These are phyloP conservation scores for Temnopleurus reevesii DNA, from an alignment of 53 echinoderm and acorn worm genomes.

Conservation along the genomic window DNA sequence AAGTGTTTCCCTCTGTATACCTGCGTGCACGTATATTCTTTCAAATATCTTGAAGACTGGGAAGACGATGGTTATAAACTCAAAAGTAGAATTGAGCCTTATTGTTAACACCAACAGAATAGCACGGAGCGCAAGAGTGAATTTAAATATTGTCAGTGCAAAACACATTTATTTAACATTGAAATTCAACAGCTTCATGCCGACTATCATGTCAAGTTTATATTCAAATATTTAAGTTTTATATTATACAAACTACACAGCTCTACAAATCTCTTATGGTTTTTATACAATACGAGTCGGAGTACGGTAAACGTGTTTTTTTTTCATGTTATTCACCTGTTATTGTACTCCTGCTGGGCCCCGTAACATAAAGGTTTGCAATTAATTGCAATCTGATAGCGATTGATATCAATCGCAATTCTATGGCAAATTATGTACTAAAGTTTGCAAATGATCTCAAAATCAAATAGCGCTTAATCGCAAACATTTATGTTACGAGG, in stretches of 20 bases:
- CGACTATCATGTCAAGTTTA: background rate
- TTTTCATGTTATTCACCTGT: background rate
- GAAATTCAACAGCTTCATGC: constrained; percentile 40
- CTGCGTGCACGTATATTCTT: no score
- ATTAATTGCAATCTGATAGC: no score
- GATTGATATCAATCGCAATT: no score
- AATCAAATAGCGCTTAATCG: no score
- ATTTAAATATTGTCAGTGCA: background rate
- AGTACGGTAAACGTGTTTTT: background rate
- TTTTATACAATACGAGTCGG: background rate
- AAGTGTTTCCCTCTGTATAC: no score
- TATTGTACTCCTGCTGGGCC: background rate
- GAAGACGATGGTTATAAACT: no score
- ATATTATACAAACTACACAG: background rate
- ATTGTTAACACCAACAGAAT: background rate
- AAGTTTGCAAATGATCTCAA: no score
- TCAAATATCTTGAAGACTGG: no score
- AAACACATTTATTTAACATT: constrained; percentile 35
- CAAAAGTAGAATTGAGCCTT: no score
- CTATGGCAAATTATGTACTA: no score
- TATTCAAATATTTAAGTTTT: background rate
- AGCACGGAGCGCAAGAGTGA: background rate
- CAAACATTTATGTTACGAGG: no score
- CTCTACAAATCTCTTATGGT: background rate
- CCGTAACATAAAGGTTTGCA: no score